These are phyloP conservation scores for Podiceps cristatus DNA, from an alignment of 2,113 vertebrate species.

Conservation along the genomic window DNA sequence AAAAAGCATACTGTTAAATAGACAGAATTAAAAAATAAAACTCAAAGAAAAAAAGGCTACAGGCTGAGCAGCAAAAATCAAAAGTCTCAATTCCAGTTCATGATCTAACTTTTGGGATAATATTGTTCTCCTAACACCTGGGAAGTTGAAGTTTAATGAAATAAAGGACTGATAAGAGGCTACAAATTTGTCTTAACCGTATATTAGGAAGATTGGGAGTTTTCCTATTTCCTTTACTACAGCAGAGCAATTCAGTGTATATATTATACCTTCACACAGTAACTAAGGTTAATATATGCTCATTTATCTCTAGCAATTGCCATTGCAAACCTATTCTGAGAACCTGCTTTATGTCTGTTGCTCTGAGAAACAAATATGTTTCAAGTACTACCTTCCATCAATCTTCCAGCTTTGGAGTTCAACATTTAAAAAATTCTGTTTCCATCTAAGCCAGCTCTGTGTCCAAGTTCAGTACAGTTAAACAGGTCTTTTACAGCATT, in stretches of 20 bases:
- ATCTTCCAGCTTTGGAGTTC: not conserved
- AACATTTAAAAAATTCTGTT: not conserved
- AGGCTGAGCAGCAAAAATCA: not conserved
- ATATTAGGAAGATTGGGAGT: not conserved
- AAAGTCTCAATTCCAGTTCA: not conserved
- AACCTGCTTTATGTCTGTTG: not conserved
- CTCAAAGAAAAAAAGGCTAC: not conserved
- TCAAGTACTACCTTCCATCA: not conserved
- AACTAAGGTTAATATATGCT: not conserved
- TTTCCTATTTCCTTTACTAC: not conserved
- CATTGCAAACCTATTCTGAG: not conserved
- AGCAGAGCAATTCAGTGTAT: not conserved
- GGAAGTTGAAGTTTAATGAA: not conserved
- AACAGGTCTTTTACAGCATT: not conserved
- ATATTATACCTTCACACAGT: not conserved
- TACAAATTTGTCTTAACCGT: not conserved
- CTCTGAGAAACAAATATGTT: not conserved
- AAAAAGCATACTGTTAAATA: not conserved
- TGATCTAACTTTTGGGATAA: not conserved
- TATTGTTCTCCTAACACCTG: not conserved
- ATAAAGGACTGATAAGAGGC: not conserved
- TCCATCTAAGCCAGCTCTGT: not conserved
- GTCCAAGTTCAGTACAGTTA: not conserved
- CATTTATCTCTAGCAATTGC: not conserved
- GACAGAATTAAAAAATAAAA: not conserved